These are phyloP conservation scores for Chionomys nivalis DNA, from an alignment of 2,113 vertebrate genomes.

Conservation along the genomic window DNA sequence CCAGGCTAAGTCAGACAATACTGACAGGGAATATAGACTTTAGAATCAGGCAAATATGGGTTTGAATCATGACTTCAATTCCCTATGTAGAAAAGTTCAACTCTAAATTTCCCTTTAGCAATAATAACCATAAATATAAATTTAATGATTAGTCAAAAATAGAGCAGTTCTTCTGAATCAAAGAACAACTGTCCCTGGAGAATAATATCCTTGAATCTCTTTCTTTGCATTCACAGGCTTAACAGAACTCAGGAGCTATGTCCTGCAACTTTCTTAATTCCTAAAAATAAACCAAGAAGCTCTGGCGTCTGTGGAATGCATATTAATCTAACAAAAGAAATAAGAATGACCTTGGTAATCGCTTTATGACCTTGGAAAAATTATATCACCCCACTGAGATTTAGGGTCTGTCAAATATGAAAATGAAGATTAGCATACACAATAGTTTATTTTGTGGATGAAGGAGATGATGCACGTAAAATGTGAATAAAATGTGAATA, in stretches of 20 bases:
- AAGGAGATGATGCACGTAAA: not conserved
- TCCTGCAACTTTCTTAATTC: conserved; percentile 53
- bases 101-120: conserved; percentile 62
- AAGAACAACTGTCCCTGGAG: conserved; percentile 29
- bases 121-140: conserved; percentile 71
- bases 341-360: not conserved
- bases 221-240: not conserved
- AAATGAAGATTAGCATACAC: not conserved
- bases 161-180: conserved; percentile 47
- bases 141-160: conserved; percentile 61
- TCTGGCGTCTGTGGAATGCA: not conserved
- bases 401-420: not conserved
- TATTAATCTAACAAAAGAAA: not conserved
- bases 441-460: not conserved
- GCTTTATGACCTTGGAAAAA: not conserved
- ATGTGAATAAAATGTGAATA: too few relatives aligned
- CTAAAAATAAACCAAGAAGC: conserved; percentile 38
- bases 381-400: not conserved
- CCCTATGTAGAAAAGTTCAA: conserved; percentile 42
- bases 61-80: conserved; percentile 40
- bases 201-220: conserved; percentile 59
- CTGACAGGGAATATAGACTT: not conserved
- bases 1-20: not conserved
- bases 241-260: not conserved
- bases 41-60: not conserved